These are phyloP conservation scores for Aphelenchoides fujianensis DNA, from an alignment of 1,140 invertebrate genomes.

Conservation along the genomic window DNA sequence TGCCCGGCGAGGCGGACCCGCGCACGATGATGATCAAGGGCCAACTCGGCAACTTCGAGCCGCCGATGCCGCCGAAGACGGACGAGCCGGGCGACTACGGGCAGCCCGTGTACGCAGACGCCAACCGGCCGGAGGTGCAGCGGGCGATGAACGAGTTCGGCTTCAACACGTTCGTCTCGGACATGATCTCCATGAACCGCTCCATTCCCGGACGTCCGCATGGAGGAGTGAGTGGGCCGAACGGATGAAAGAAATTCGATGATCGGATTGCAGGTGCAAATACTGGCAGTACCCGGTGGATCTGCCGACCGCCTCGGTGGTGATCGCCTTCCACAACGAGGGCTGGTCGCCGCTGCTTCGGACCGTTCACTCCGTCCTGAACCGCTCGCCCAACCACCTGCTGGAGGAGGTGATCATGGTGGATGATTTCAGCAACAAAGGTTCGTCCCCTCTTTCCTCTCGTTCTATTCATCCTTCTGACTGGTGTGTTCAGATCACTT, in stretches of 20 bases:
- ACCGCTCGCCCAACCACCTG: slow-evolving; percentile 81
- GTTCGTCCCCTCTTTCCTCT: too few species aligned
- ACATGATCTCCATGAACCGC: slow-evolving; percentile 83
- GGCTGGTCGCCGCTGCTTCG: slow-evolving; percentile 88
- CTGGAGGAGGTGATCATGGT: slow-evolving; percentile 93
- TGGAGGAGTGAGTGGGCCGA: slow-evolving; percentile 45
- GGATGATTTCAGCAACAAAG: slow-evolving; percentile 94
- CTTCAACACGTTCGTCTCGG: slow-evolving; percentile 70
- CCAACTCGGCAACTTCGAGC: slow-evolving; percentile 55
- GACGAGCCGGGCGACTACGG: slow-evolving; percentile 56
- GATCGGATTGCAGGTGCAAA: slow-evolving; percentile 74
- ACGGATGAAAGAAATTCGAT: too few species aligned
- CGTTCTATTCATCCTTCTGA: slow-evolving; percentile 22
- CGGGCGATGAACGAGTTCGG: slow-evolving; percentile 51
- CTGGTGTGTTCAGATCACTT: slow-evolving; percentile 73
- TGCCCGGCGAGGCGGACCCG: slow-evolving; percentile 53
- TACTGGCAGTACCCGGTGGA: slow-evolving; percentile 90
- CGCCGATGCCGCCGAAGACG: slow-evolving; percentile 21
- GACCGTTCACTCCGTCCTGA: slow-evolving; percentile 92
- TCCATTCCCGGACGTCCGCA: slow-evolving; percentile 80
- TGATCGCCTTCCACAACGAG: slow-evolving; percentile 91
- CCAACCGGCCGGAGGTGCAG: slow-evolving; percentile 36
- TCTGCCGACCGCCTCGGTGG: slow-evolving; percentile 85
- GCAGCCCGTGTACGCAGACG: slow-evolving; percentile 46
- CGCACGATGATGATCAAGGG: slow-evolving; percentile 48